Base-by-base conservation (phyloP, 2,888 invertebrate species). In the Mesorhabditis spiculigera region DNA sequence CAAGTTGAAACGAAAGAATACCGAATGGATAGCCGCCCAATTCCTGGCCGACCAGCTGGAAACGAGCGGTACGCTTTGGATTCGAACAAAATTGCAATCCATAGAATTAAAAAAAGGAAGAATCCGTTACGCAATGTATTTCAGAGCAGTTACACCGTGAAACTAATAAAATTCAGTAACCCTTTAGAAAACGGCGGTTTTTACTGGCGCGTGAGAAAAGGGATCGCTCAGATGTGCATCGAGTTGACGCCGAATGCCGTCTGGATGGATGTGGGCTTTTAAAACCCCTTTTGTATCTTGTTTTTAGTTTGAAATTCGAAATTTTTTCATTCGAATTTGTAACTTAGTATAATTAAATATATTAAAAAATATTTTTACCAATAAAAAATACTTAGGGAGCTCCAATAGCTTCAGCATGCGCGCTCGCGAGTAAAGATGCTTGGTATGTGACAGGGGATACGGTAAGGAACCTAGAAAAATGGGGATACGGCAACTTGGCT, bases 1-100 rank as follows among this genome's bases (percentile, higher is more conserved):
- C 10, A n/a, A 50, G 8, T 50, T 50, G 58, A 28, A 28, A 28
- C 28, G 28, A 28, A 28, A 28, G 28, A 50, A 50, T 50, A 50
- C 58, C 10, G 58, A 50, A 50, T 50, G 58, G 58, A 50, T 50
- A 50, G n/a, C 8, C n/a, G 58, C 58, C n/a, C 8, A 50, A 13
- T 50, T 50, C 58, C 8, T 50, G 58, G 58, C 58, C 58, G 58
- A 50, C n/a, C 58, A 50, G n/a, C 58, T 50, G 58, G 58, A 50
- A n/a, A 50, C 58, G n/a, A 50, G n/a, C n/a, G 58, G 58, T 50
- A 13, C n/a, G n/a, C 8, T n/a, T 50, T 50, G 28, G 28, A 28
- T 28, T 28, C 28, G 28, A 28, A 28, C 28, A 28, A 28, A 28
- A 28, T 28, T 28, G 28, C 28, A 28, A 28, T 28, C 28, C 28